phyloP scores from a whole-genome alignment of 2,113 vertebrate genomes.

The Salvelinus sp. region DNA sequence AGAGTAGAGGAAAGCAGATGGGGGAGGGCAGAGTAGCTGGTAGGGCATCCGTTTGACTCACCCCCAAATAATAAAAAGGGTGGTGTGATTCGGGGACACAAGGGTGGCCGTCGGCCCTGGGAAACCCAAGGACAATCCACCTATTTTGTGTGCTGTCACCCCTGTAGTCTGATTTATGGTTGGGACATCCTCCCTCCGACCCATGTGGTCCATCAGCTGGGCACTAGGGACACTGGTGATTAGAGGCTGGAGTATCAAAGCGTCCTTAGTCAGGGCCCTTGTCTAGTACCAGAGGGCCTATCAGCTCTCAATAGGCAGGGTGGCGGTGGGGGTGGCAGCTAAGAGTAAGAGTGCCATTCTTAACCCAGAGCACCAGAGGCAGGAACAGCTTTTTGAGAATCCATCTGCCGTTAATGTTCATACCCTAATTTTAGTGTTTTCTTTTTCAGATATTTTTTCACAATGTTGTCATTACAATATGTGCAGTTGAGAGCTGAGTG shows the following conservation, averaged over 20 bases:
- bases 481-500: conserved; percentile 55
- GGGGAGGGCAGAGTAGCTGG: conserved; percentile 59
- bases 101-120: conserved; percentile 62
- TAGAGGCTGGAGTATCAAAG: conserved; percentile 74
- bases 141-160: conserved; percentile 77
- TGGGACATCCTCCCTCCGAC: conserved; percentile 73
- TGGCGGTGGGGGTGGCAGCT: conserved; percentile 44
- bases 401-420: conserved; percentile 67
- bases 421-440: conserved; percentile 68
- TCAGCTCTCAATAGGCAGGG: conserved; percentile 62
- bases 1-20: conserved; percentile 55
- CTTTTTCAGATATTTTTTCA: conserved; percentile 52
- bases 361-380: conserved; percentile 69
- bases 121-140: conserved; percentile 74
- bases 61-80: conserved; percentile 74
- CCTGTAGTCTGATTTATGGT: conserved; percentile 77
- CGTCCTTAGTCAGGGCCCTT: conserved; percentile 71
- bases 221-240: conserved; percentile 68
- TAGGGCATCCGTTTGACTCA: conserved; percentile 72
- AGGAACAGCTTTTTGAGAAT: conserved; percentile 70
- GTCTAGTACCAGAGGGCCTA: conserved; percentile 66
- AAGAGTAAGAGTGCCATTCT: conserved; percentile 70
- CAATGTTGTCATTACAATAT: conserved; percentile 72
- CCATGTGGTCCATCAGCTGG: conserved; percentile 69
- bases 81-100: conserved; percentile 67